phyloP scores from a whole-genome alignment of 2,797 vertebrate genomes.

The Vireo griseus region DNA sequence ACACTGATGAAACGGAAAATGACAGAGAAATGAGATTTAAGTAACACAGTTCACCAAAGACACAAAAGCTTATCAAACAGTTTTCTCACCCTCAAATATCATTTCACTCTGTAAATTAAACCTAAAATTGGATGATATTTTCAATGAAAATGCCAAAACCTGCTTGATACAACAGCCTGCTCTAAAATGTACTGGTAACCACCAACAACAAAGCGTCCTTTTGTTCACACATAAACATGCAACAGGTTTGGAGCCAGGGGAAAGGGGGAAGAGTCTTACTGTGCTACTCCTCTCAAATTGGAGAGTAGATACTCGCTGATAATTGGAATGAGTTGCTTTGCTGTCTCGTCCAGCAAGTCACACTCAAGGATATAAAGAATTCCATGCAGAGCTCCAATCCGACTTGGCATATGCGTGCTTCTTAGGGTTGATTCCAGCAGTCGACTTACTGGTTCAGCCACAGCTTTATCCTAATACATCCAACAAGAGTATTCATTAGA shows the following conservation, averaged over 20 bases:
- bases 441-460: constrained; percentile 91
- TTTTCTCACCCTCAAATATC: background rate
- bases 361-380: constrained; percentile 94
- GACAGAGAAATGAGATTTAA: background rate
- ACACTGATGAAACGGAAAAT: background rate
- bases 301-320: constrained; percentile 93
- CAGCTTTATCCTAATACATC: constrained; percentile 85
- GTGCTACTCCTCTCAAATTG: constrained; percentile 86
- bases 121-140: background rate
- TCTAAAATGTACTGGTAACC: background rate
- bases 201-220: background rate
- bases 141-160: background rate
- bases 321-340: constrained; percentile 89
- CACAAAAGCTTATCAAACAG: background rate
- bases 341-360: constrained; percentile 93
- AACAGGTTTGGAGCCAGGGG: background rate
- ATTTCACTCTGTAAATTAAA: background rate
- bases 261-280: constrained; percentile 76
- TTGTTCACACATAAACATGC: background rate
- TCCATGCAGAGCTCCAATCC: constrained; percentile 92
- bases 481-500: background rate
- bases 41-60: background rate
- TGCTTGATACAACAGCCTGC: background rate
- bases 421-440: constrained; percentile 90
- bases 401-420: constrained; percentile 93